Evolutionary conservation across 1,140 invertebrate genomes (phyloP), one percentile per base, ranked within the genome.

Genomic region (Drosophila burlai): DNA sequence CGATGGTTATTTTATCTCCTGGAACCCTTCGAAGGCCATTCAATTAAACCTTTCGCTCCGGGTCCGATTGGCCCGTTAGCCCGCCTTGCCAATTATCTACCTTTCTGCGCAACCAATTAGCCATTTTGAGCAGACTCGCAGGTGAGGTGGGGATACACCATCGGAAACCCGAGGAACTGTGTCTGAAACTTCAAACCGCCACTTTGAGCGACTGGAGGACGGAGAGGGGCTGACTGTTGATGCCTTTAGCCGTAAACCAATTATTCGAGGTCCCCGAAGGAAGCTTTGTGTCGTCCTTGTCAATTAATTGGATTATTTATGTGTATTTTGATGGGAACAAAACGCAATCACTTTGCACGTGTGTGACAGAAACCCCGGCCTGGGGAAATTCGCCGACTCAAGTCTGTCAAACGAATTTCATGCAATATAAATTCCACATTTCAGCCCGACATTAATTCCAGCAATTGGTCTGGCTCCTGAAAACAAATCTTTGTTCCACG

Each of bases 231-330:
- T 52, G 38, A 24, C 26, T 61, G 57, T 34, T 34, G 50, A 24
- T 46, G 67, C 73, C 73, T 55, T 55, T 62, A 61, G 69, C 79
- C 49, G 67, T 89, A 87, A 86, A 86, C 61, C 83, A 86, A 86
- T 89, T 86, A 86, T 49, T 59, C 40, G 42, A 38, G 21, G 67
- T 86, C 68, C 81, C 80, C 73, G 75, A 89, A 77, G 84, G 71
- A 43, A 74, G 59, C 66, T 49, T 72, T 63, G 60, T 78, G 80
- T 83, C 68, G 76, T 74, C 78, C 80, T 80, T 86, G 83, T 71
- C 71, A 82, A 89, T 86, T 86, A 86, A 89, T 86, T 86, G 84
- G 76, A 86, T 86, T 89, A 86, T 89, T 74, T 86, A 86, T 86
- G 83, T 87, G 74, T 76, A 83, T 81, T 79, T 86, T 66, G 63